A percentile compares a stretch with the other conserved stretches of the same genome.
These are phyloP conservation scores for Ophioderma brevispina DNA, from an alignment of 35 echinoderm and acorn worm species.

Conservation along the genomic window DNA sequence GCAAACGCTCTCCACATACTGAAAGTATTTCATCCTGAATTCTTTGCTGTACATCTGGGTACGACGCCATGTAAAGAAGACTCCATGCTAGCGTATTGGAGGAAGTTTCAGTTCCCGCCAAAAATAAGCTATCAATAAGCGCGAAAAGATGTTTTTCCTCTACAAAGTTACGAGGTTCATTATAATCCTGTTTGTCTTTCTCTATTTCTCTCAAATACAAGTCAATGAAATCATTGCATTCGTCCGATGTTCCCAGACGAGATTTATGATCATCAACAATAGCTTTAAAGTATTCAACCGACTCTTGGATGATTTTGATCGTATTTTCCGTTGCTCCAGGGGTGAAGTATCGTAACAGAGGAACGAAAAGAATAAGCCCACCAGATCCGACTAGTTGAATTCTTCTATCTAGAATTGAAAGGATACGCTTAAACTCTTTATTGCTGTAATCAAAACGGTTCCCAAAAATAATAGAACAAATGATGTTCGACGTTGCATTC, in stretches of 20 bases:
- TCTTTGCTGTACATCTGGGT: not conserved
- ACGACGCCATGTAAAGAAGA: not conserved
- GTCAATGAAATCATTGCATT: not conserved
- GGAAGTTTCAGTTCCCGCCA: not conserved
- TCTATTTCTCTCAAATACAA: not conserved
- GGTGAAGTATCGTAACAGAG: not conserved
- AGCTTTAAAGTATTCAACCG: not conserved
- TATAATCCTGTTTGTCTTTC: not conserved
- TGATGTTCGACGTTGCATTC: slow-evolving; percentile 50
- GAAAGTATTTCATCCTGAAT: not conserved
- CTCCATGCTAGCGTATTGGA: not conserved
- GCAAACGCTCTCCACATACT: not conserved
- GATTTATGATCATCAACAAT: not conserved
- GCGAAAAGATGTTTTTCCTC: not conserved
- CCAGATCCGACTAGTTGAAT: not conserved
- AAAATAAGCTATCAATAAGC: not conserved
- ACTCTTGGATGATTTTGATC: not conserved
- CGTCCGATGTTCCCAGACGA: not conserved
- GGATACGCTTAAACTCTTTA: not conserved
- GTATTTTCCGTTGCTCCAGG: not conserved
- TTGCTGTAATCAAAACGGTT: not conserved
- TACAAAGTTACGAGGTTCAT: not conserved
- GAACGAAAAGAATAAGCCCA: not conserved
- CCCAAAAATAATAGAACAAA: slow-evolving; percentile 17
- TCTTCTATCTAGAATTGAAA: not conserved